Evolutionary conservation across 1,140 invertebrate species (phyloP).

Genomic region (Tribolium madens): DNA sequence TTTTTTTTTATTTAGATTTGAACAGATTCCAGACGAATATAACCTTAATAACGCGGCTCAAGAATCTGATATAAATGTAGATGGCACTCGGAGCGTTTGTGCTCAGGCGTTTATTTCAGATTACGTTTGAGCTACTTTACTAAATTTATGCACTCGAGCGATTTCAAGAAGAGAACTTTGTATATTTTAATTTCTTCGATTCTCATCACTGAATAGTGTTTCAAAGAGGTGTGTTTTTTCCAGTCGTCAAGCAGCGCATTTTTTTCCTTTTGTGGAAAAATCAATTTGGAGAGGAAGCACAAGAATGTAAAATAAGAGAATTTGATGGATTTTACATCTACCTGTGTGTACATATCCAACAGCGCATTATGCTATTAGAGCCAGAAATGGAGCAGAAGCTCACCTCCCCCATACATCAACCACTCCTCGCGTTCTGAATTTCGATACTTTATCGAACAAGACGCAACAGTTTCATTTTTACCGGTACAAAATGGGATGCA

Average conservation of each 20-base stretch:
- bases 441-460: slow-evolving; percentile 5
- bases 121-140: slow-evolving; percentile 8
- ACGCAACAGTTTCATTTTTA: slow-evolving; percentile 3
- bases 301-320: slow-evolving; percentile 4
- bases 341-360: not conserved
- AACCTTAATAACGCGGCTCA: slow-evolving; percentile 5
- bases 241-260: not conserved
- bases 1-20: too few relatives aligned
- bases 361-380: not conserved
- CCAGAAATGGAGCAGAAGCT: slow-evolving; percentile 13
- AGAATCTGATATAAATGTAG: slow-evolving; percentile 8
- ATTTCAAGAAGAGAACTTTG: not conserved
- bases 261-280: not conserved
- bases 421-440: slow-evolving; percentile 2
- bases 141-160: slow-evolving; percentile 12
- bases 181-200: slow-evolving; percentile 5
- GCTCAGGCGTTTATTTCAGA: not conserved
- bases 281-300: not conserved
- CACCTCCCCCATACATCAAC: slow-evolving; percentile 1
- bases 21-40: not conserved
- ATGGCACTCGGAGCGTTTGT: not conserved
- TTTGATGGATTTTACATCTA: slow-evolving; percentile 14
- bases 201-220: too few relatives aligned
- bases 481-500: not conserved
- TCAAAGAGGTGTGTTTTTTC: too few relatives aligned